Conservation (phyloP, 2,888 invertebrate species). For the Herminia tarsipennalis region DNA sequence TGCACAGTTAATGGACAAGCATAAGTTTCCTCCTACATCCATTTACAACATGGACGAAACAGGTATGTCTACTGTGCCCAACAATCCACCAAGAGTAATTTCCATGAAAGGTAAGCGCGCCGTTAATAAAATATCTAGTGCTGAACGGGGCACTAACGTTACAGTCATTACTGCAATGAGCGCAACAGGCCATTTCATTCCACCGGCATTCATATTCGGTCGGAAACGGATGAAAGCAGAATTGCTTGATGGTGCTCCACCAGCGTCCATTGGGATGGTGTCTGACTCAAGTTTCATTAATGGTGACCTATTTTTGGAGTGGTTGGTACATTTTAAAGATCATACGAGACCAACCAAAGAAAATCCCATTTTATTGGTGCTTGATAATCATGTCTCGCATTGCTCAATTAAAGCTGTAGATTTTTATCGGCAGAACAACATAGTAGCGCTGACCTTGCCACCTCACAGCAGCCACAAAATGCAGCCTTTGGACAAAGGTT, state of each 20-base stretch:
- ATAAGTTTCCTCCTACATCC: no score
- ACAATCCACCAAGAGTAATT: no score
- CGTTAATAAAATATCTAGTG: no score
- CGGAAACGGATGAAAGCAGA: slow-evolving; percentile 23
- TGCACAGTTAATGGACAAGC: no score
- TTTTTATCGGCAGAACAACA: slow-evolving; percentile 23
- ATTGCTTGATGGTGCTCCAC: slow-evolving; percentile 41
- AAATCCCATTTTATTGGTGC: slow-evolving; percentile 40
- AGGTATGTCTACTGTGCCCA: no score
- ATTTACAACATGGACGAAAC: no score
- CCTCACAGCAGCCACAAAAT: slow-evolving; percentile 29
- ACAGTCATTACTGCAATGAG: no score
- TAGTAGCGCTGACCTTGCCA: slow-evolving; percentile 26
- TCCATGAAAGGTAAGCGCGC: no score
- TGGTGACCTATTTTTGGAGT: slow-evolving; percentile 39
- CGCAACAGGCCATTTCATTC: no score
- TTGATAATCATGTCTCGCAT: slow-evolving; percentile 40
- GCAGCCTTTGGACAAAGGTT: slow-evolving; percentile 27
- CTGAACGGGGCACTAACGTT: no score
- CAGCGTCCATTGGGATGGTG: slow-evolving; percentile 37
- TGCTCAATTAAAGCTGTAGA: slow-evolving; percentile 18
- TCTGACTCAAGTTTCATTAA: slow-evolving; percentile 47
- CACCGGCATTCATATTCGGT: no score
- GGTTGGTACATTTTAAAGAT: slow-evolving; percentile 43
- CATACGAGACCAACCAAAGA: slow-evolving; percentile 34